phyloP scores from a whole-genome alignment of 2,888 invertebrate genomes.

The Pollenia amentaria region DNA sequence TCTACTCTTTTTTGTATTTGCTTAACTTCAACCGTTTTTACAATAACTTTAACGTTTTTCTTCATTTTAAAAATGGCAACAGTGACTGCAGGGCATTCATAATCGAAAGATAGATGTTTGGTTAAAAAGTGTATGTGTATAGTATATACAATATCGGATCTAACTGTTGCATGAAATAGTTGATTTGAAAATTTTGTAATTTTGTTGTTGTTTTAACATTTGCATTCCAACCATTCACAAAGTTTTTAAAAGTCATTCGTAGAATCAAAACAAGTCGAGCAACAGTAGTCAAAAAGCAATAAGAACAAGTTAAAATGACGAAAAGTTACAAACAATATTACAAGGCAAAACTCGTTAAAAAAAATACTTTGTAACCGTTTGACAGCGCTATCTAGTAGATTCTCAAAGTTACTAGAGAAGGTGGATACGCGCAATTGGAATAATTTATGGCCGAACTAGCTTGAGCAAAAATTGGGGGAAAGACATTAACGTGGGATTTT shows the following conservation, averaged over 20 bases:
- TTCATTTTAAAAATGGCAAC: too few species aligned
- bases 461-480: too few species aligned
- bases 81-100: not conserved
- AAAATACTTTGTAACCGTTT: not conserved
- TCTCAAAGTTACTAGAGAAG: not conserved
- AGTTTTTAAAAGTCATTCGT: slow-evolving; percentile 58
- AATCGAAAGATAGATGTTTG: slow-evolving; percentile 2
- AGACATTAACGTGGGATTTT: too few species aligned
- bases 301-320: slow-evolving; percentile 13
- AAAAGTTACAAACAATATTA: slow-evolving; percentile 10
- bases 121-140: not conserved
- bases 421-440: too few species aligned
- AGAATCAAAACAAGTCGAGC: slow-evolving; percentile 49
- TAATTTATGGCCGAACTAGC: too few species aligned
- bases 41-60: too few species aligned
- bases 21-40: too few species aligned
- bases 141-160: not conserved
- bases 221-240: slow-evolving; percentile 60
- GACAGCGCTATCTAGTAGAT: not conserved
- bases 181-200: slow-evolving; percentile 21
- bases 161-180: slow-evolving; percentile 55
- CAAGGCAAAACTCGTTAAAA: not conserved
- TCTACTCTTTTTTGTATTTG: too few species aligned
- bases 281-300: slow-evolving; percentile 49
- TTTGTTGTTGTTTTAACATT: slow-evolving; percentile 56